These are phyloP conservation scores for Pelecanoides urinatrix DNA, from an alignment of 2,113 vertebrate genomes.

Conservation along the genomic window DNA sequence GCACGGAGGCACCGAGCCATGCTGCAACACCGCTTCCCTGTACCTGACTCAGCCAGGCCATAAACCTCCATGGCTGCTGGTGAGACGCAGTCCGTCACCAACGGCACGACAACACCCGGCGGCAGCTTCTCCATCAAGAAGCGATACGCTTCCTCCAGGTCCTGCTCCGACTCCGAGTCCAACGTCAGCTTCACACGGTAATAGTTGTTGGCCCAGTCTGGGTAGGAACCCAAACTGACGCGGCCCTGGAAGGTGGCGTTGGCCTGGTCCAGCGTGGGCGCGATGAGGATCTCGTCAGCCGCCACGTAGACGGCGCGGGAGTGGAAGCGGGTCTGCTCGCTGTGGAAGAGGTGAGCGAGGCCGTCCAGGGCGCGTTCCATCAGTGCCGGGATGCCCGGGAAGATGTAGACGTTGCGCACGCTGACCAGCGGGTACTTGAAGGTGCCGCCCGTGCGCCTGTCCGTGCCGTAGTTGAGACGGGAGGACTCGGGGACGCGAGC, in stretches of 20 bases:
- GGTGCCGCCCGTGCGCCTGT: conserved; percentile 71
- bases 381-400: conserved; percentile 89
- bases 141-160: conserved; percentile 76
- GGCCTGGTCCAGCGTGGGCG: conserved; percentile 73
- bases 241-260: conserved; percentile 72
- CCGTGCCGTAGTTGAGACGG: conserved; percentile 84
- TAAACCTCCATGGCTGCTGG: conserved; percentile 83
- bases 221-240: conserved; percentile 89
- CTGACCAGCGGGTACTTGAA: conserved; percentile 88
- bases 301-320: conserved; percentile 82
- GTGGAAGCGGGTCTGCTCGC: conserved; percentile 79
- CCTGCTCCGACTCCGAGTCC: conserved; percentile 81
- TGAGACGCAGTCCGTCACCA: conserved; percentile 75
- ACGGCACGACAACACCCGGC: conserved; percentile 71
- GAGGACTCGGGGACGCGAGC: conserved; percentile 84
- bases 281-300: conserved; percentile 77
- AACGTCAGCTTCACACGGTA: conserved; percentile 87
- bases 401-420: conserved; percentile 91
- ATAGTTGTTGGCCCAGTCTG: conserved; percentile 93
- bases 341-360: conserved; percentile 82
- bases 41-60: conserved; percentile 82
- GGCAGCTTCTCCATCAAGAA: conserved; percentile 83
- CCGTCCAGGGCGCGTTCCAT: conserved; percentile 83
- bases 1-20: accelerated
- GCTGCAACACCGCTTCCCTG: background rate